Conservation (phyloP, 2,113 vertebrate species). For the Barnardius zonarius region DNA sequence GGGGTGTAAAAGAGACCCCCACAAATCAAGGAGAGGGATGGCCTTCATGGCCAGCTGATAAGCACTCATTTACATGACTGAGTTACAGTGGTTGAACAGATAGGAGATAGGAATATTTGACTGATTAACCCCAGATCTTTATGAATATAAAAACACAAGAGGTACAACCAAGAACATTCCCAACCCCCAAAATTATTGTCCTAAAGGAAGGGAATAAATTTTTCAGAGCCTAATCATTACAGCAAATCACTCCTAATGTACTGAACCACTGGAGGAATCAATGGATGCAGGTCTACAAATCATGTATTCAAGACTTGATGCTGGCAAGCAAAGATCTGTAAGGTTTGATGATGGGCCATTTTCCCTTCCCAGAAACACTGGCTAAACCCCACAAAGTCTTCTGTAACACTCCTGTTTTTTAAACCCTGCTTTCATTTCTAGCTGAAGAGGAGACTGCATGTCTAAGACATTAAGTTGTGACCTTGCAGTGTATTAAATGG, state of each 20-base stretch:
- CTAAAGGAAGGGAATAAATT: background rate
- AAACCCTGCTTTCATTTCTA: conserved; percentile 12
- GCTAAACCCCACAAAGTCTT: background rate
- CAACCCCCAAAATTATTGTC: background rate
- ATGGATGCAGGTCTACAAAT: background rate
- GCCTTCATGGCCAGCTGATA: background rate
- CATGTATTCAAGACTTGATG: background rate
- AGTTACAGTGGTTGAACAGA: background rate
- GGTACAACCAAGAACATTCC: background rate
- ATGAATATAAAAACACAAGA: background rate
- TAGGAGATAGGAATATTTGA: background rate
- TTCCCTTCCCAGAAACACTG: background rate
- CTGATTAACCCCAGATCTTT: background rate
- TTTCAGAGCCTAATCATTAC: background rate
- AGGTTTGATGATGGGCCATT: background rate
- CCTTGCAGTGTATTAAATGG: conserved; percentile 67
- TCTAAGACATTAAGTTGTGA: conserved; percentile 58
- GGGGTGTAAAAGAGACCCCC: background rate
- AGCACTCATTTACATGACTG: background rate
- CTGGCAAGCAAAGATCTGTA: background rate
- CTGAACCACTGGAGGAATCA: background rate
- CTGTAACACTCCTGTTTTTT: background rate
- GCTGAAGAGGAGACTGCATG: conserved; percentile 33
- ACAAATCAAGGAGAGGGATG: background rate
- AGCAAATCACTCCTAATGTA: background rate